A percentile compares a stretch with the other conserved stretches of the same genome.
Evolutionary conservation across 2,113 vertebrate species (phyloP).

Genomic region (Furnarius figulus): DNA sequence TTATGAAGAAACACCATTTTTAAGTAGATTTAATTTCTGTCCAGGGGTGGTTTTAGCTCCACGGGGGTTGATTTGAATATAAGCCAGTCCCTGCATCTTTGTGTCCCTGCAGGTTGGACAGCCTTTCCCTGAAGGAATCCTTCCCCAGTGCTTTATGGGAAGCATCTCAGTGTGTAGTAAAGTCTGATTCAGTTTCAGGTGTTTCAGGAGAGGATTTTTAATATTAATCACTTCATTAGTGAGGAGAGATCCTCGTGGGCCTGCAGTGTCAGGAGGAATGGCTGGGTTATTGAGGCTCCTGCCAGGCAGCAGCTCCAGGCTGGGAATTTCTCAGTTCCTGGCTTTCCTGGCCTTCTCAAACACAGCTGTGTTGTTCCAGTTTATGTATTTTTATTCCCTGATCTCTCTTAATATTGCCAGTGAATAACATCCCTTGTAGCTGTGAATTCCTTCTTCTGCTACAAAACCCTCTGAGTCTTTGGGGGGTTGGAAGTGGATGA

Average conservation of each 20-base stretch:
- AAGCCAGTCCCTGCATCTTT: not conserved
- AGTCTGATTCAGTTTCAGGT: not conserved
- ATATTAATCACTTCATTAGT: not conserved
- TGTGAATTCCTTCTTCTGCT: not conserved
- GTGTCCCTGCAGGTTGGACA: accelerated
- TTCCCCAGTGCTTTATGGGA: accelerated
- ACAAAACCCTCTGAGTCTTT: accelerated
- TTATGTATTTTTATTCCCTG: not conserved
- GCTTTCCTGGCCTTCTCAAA: not conserved
- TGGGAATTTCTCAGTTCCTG: not conserved
- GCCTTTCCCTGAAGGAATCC: not conserved
- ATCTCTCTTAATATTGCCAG: not conserved
- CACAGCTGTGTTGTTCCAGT: not conserved
- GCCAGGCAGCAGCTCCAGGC: not conserved
- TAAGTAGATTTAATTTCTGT: not conserved
- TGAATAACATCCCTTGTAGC: accelerated
- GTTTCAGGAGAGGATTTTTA: not conserved
- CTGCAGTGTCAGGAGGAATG: not conserved
- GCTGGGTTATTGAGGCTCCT: not conserved
- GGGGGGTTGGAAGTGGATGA: not conserved
- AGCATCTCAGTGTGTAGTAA: not conserved
- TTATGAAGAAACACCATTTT: not conserved
- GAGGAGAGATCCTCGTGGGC: accelerated
- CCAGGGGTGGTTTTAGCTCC: not conserved
- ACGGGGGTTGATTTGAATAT: not conserved